Percentiles rank a stretch among this genome's conserved stretches.
phyloP scores from a whole-genome alignment of 2,113 vertebrate genomes.

The Raja brachyura region DNA sequence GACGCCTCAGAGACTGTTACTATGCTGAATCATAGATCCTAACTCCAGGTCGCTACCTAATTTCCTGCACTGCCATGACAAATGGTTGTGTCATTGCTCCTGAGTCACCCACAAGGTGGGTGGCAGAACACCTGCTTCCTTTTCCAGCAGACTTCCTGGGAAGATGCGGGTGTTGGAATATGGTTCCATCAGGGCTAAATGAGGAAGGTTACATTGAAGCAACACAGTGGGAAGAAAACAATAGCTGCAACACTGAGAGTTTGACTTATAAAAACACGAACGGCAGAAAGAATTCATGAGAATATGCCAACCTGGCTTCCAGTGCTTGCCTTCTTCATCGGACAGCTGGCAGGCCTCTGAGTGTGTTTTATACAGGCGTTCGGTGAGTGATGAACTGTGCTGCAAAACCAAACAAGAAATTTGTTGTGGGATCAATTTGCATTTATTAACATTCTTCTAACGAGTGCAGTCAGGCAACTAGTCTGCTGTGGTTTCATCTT shows the following conservation, averaged over 20 bases:
- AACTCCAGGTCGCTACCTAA: not conserved
- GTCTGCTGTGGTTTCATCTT: not conserved
- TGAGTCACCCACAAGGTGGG: not conserved
- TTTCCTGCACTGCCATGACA: not conserved
- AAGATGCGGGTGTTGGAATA: not conserved
- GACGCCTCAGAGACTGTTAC: not conserved
- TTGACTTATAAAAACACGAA: not conserved
- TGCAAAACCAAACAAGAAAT: not conserved
- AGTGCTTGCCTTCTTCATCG: not conserved
- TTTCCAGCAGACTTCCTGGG: not conserved
- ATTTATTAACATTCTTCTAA: constrained; percentile 5
- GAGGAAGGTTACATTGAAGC: not conserved
- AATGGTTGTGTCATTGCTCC: not conserved
- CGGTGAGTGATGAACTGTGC: not conserved
- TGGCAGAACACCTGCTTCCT: not conserved
- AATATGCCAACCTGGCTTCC: constrained; percentile 6
- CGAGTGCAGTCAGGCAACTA: not conserved
- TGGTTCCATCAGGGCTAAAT: not conserved
- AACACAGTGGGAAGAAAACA: not conserved
- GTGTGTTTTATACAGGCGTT: not conserved
- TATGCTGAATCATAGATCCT: not conserved
- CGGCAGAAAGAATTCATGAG: not conserved
- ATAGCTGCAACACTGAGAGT: not conserved
- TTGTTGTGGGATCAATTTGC: constrained; percentile 6
- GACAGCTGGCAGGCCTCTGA: constrained; percentile 14